These are phyloP conservation scores for Himalopsyche anomala DNA, from an alignment of 2,888 invertebrate species.

Conservation along the genomic window DNA sequence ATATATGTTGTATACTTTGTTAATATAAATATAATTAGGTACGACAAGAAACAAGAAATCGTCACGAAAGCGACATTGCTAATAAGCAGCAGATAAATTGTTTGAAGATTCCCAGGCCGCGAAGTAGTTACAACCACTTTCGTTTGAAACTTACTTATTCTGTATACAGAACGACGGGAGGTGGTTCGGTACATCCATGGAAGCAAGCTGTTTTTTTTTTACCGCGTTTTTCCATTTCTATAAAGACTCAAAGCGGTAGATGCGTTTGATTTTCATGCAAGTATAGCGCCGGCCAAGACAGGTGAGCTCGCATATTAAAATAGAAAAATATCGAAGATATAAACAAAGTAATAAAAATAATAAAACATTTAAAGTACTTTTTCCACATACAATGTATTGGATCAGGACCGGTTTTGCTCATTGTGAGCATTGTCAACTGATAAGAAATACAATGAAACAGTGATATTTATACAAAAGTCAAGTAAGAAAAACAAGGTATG, in stretches of 20 bases:
- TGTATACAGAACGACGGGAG: constrained; percentile 4
- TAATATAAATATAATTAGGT: too few species aligned
- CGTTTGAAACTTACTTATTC: not conserved
- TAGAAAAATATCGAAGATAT: too few species aligned
- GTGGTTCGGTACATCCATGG: not conserved
- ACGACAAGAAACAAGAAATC: constrained; percentile 10
- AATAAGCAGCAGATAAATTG: not conserved
- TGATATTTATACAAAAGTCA: too few species aligned
- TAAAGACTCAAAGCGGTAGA: constrained; percentile 11
- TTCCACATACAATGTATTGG: too few species aligned
- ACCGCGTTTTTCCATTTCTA: constrained; percentile 29
- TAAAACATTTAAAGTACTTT: too few species aligned
- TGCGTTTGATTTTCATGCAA: constrained; percentile 17
- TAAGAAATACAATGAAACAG: too few species aligned
- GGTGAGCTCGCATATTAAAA: not conserved
- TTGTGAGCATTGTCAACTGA: too few species aligned
- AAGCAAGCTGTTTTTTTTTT: not conserved
- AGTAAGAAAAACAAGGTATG: too few species aligned
- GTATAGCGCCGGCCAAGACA: not conserved
- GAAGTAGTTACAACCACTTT: constrained; percentile 21
- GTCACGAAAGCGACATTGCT: constrained; percentile 7
- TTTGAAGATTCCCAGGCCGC: constrained; percentile 18
- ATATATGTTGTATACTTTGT: too few species aligned
- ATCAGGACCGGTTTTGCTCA: too few species aligned
- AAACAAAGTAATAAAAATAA: too few species aligned